These are phyloP conservation scores for Paedocypris sp. DNA, from an alignment of 2,113 vertebrate species.

Conservation along the genomic window DNA sequence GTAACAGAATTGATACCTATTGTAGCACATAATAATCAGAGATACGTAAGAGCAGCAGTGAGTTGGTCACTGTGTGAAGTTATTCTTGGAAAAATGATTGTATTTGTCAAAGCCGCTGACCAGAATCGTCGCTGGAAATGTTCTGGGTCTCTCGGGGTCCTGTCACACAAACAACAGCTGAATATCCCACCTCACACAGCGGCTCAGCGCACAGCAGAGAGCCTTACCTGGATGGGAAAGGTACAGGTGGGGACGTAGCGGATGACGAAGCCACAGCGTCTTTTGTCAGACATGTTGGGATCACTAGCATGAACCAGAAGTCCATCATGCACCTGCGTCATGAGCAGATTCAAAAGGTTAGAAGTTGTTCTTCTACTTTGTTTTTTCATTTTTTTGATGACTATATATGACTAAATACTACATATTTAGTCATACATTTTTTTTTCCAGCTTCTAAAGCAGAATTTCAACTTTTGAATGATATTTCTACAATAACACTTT, in stretches of 20 bases:
- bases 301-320: slow-evolving; percentile 66
- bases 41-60: no score
- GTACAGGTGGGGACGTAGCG: slow-evolving; percentile 63
- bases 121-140: slow-evolving; percentile 51
- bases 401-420: no score
- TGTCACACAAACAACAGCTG: slow-evolving; percentile 15
- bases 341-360: not conserved
- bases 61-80: not conserved
- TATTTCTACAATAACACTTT: no score
- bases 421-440: no score
- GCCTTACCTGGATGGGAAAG: slow-evolving; percentile 56
- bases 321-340: slow-evolving; percentile 63
- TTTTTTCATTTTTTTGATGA: no score
- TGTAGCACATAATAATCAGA: no score
- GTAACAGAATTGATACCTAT: no score
- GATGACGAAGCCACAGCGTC: slow-evolving; percentile 68
- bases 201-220: not conserved
- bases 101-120: slow-evolving; percentile 56
- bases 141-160: slow-evolving; percentile 58
- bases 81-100: slow-evolving; percentile 50
- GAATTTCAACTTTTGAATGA: no score
- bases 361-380: no score
- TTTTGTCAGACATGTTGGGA: slow-evolving; percentile 57
- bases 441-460: no score
- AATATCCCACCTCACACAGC: not conserved